Base-by-base conservation (phyloP, 1,140 invertebrate species). In the Pinna nobilis region DNA sequence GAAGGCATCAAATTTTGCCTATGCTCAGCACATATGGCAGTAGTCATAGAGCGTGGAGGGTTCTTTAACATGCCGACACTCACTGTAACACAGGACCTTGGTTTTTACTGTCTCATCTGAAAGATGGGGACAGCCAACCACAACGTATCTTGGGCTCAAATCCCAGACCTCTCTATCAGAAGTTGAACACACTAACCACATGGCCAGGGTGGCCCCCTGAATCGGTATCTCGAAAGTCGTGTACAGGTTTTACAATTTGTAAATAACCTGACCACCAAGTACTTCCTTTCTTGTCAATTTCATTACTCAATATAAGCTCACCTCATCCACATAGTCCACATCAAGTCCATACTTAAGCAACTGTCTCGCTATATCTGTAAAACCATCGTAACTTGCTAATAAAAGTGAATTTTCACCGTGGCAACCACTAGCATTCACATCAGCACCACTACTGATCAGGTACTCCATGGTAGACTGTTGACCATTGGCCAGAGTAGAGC, bases 401-500 rank as follows among this genome's bases (percentile, higher is more conserved):
- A 86, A 69, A 2, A 87, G 74, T 9, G 80, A 77, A 64, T 83
- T 86, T 70, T 87, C 86, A 49, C 84, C 84, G 78, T 87, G 91
- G 3, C 94, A 94, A 65, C 86, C 86, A 92, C 88, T 76, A 89
- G 75, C 91, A 87, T 95, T 93, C 37, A 95, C 92, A 86, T 94
- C 92, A 35, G 95, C 95, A 53, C 93, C 93, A 59, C 91, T 88
- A 77, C 92, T 88, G 0, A 95, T 78, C 20, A 96, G 88, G 37
- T 93, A 88, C 79, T 84, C 82, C 2, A 90, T 86, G 3, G 90
- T 89, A 72, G 92, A 92, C 80, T 95, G 89, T 87, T 98, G 96
- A 13, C 96, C 96, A 89, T 97, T 96, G 32, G 94, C 96, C 96
- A 98, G 90, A 97, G 94, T 47, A 98, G 89, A 25, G 94, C 93